Evolutionary conservation across 2,113 vertebrate species (phyloP).

Genomic region (Trinectes maculatus): DNA sequence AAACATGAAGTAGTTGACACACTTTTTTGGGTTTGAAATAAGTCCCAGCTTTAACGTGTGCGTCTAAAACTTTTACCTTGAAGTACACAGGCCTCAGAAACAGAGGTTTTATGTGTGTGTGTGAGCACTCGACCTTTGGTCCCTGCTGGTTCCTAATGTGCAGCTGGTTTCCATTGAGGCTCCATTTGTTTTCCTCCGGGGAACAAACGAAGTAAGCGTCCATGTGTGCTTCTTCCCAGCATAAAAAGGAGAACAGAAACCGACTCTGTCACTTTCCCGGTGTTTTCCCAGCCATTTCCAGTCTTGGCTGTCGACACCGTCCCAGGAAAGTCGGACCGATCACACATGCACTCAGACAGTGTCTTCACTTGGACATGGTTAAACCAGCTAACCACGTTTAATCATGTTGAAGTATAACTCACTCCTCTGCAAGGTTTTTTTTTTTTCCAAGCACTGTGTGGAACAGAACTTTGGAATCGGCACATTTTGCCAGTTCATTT

Average conservation of each 20-base stretch:
- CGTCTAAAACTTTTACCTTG: not conserved
- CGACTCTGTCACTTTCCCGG: not conserved
- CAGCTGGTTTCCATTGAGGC: constrained; percentile 44
- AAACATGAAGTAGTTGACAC: too few species aligned
- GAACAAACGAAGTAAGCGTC: constrained; percentile 21
- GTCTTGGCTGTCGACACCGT: not conserved
- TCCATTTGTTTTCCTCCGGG: constrained; percentile 43
- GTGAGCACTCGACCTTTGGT: too few species aligned
- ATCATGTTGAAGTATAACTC: not conserved
- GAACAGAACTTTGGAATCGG: constrained; percentile 11
- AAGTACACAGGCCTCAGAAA: constrained; percentile 3
- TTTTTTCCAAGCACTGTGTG: too few species aligned
- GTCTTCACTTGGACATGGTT: constrained; percentile 5
- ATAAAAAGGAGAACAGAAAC: not conserved
- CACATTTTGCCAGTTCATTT: constrained; percentile 48
- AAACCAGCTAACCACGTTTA: constrained; percentile 38
- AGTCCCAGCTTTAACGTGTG: too few species aligned
- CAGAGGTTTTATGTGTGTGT: not conserved
- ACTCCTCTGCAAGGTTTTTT: too few species aligned
- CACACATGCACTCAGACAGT: not conserved
- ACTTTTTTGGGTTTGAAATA: too few species aligned
- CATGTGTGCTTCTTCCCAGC: constrained; percentile 20
- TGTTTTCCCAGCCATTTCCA: not conserved
- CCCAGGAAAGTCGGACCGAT: not conserved
- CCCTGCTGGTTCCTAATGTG: constrained; percentile 30